These are phyloP conservation scores for Antennarius maculatus DNA, from an alignment of 2,797 vertebrate species.

Conservation along the genomic window DNA sequence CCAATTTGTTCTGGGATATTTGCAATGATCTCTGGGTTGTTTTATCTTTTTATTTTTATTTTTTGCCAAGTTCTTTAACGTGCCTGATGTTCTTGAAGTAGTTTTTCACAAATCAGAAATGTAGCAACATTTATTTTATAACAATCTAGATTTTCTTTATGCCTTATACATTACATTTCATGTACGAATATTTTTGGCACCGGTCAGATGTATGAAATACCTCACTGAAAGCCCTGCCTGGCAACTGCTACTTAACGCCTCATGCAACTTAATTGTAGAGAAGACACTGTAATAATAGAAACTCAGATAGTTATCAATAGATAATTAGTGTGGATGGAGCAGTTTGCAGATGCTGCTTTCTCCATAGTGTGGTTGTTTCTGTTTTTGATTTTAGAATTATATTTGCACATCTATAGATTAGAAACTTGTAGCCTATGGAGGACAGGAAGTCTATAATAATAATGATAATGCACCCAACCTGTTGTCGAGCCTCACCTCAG, in stretches of 20 bases:
- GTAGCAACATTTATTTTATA: slow-evolving; percentile 12
- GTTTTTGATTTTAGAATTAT: slow-evolving; percentile 45
- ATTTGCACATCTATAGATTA: slow-evolving; percentile 64
- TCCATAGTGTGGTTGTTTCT: slow-evolving; percentile 19
- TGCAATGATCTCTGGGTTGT: slow-evolving; percentile 28
- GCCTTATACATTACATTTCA: slow-evolving; percentile 40
- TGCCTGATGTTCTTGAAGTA: slow-evolving; percentile 28
- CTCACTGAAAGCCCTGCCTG: slow-evolving; percentile 69
- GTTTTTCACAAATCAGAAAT: slow-evolving; percentile 15
- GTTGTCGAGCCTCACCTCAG: slow-evolving; percentile 49
- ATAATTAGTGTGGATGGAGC: slow-evolving; percentile 13
- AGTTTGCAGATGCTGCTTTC: slow-evolving; percentile 24
- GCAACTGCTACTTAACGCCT: slow-evolving; percentile 61
- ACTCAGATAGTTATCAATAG: slow-evolving; percentile 28
- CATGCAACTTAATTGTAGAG: slow-evolving; percentile 54
- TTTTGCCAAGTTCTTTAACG: slow-evolving; percentile 23
- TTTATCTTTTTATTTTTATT: slow-evolving; percentile 9
- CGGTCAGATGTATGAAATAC: slow-evolving; percentile 72
- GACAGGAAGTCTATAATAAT: slow-evolving; percentile 32
- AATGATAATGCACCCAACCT: slow-evolving; percentile 9
- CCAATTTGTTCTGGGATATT: slow-evolving; percentile 30
- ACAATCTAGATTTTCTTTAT: slow-evolving; percentile 31
- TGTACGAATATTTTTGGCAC: slow-evolving; percentile 47
- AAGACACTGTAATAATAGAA: slow-evolving; percentile 56
- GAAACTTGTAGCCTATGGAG: slow-evolving; percentile 52